Evolutionary conservation across 2,113 vertebrate genomes (phyloP), one percentile per base, ranked within the genome.

Genomic region (Gasterosteus aculeatus): DNA sequence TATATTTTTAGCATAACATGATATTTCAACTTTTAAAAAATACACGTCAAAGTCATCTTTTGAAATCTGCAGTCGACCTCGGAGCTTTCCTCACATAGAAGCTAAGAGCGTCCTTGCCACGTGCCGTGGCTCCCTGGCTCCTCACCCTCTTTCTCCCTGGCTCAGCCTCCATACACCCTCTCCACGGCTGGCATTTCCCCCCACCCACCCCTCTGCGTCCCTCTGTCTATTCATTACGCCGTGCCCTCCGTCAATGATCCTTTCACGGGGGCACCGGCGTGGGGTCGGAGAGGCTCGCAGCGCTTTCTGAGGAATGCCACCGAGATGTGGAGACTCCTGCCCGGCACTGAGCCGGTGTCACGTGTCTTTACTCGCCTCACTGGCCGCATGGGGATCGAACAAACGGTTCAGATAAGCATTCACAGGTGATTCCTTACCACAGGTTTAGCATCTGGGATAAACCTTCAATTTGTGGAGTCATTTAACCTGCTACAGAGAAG

Each of bases 151-250:
- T 51, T 41, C 76, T 62, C 63, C 51, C 72, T 56, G 69, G 82
- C 29, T 64, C 60, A 44, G 64, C 66, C 66, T 77, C 81, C 22
- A 41, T 12, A 47, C 53, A 54, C 58, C 39, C 49, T 49, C 72
- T 38, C 35, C 72, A 75, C 11, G 75, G 68, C 70, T 87, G 86
- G 84, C 89, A 90, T 84, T 82, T 85, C 66, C 78, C 58, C 83
- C 35, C 35, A 38, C 35, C 35, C 35, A 38, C 35, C 35, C 75
- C 63, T 54, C 79, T 82, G 71, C 81, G 63, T 84, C 86, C 58
- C 85, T 91, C 88, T 91, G 89, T 91, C 83, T 85, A 91, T 92
- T 93, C 90, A 93, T 92, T n/a, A 70, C 26, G 44, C 77, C 90
- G 75, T 84, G 57, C 61, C 31, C 75, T 83, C 83, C 85, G 86